Base-by-base conservation (phyloP, 2,888 invertebrate species). In the Endomychus coccineus region DNA sequence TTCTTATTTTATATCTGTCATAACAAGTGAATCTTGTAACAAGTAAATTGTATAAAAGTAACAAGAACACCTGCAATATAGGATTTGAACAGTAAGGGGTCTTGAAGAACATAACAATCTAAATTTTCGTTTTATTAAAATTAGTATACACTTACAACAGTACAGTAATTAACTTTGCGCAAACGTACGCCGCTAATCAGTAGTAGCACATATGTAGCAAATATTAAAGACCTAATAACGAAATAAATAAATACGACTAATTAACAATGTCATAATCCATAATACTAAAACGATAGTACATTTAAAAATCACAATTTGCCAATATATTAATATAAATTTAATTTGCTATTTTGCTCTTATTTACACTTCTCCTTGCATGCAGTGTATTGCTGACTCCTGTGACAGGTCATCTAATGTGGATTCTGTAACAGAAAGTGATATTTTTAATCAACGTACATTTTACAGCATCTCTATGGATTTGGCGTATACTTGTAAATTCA, bases 351-450 rank as follows among this genome's bases (percentile, higher is more conserved):
- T 10, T 38, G 27, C 10, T 12, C 33, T 33, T 27, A 41, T 58
- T 68, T 67, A 79, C 56, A 83, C 83, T 68, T 85, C 84, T 56
- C 81, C 82, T 67, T 83, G 83, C 83, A 84, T 83, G 66, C 83
- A 83, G 60, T 84, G 82, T 61, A 87, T 79, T 48, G 83, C 80
- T n/a, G 87, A 87, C 57, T 88, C 87, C 64, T 87, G 86, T 2
- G 87, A 87, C 24, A 87, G 69, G 59, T 88, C 87, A 68, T 88
- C 87, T 75, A 87, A 74, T 34, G 86, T 83, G 44, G 85, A 83
- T 66, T 87, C 87, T 75, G 74, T 64, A 70, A 74, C n/a, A n/a
- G n/a, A 66, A 48, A 69, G 69, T 47, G 67, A 67, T 24, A 9
- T 30, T n/a, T 7, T 27, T n/a, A 12, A 27, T 4, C 30, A 16